Base-by-base conservation (phyloP, 2,113 vertebrate species). In the Hippoglossus stenolepis region DNA sequence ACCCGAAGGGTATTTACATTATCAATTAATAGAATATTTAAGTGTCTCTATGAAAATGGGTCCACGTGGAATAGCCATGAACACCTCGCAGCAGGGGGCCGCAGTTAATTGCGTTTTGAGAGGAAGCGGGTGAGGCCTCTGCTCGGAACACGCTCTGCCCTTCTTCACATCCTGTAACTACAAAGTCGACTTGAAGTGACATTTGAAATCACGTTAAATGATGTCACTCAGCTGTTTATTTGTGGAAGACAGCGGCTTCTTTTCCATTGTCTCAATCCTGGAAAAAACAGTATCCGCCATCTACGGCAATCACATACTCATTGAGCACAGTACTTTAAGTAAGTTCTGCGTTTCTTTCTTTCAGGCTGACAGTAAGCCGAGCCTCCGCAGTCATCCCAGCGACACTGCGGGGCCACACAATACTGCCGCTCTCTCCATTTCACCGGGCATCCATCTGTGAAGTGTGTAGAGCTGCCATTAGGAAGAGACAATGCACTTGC, bases 11-110 rank as follows among this genome's bases (percentile, higher is more conserved):
- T 87, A 84, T 86, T 87, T 89, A 89, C 89, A 91, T 91, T 71
- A 88, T 88, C 86, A 93, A 92, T 91, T 92, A 84, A 86, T 87
- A 85, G 75, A 86, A 90, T 90, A 91, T 85, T 90, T 90, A 89
- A 90, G 62, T 67, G 65, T 77, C 76, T 65, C 70, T 75, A 71
- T 85, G 75, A 67, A 89, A 84, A 87, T 89, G 75, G 53, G 64
- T 77, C 79, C 80, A 17, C 40, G 0, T 71, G 88, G 85, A 90
- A 87, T 87, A 83, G 77, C 74, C 67, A 60, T 73, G 84, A 79
- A 65, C 73, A 82, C 84, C 77, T 87, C 83, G 73, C 87, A 80
- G 82, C 85, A 83, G 76, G 78, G 62, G 61, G 13, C 35, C 70
- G 13, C 70, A 54, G 68, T 88, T 91, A 93, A 91, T 90, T 92